These are phyloP conservation scores for Eugnorisma glareosa DNA, from an alignment of 2,888 invertebrate species.

Conservation along the genomic window DNA sequence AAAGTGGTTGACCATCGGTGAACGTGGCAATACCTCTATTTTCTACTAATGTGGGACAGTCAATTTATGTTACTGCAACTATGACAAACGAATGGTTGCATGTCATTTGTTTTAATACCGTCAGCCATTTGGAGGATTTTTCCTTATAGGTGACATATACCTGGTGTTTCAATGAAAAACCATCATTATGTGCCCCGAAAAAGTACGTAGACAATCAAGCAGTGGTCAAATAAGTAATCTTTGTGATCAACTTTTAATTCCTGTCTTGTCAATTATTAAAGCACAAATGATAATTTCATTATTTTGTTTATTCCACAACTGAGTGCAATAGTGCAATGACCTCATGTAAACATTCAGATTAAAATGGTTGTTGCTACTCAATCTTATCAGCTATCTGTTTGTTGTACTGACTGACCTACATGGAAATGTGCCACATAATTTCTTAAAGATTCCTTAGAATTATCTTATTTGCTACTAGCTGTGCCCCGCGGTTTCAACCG, in stretches of 20 bases:
- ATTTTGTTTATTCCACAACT: constrained; percentile 16
- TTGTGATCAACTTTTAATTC: background rate
- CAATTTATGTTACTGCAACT: background rate
- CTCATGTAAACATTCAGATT: constrained; percentile 13
- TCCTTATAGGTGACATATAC: background rate
- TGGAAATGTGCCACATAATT: constrained; percentile 1
- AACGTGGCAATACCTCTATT: background rate
- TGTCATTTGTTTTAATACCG: background rate
- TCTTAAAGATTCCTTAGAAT: background rate
- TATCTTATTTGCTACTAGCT: background rate
- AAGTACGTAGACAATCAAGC: background rate
- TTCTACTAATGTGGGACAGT: background rate
- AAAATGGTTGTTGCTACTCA: constrained; percentile 13
- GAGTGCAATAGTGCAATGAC: constrained; percentile 1
- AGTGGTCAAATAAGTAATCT: background rate
- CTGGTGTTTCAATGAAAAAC: background rate
- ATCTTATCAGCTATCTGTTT: constrained; percentile 38
- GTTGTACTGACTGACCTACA: constrained; percentile 14
- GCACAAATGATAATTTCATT: no score
- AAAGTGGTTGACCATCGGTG: background rate
- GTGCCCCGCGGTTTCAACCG: background rate
- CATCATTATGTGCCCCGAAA: background rate
- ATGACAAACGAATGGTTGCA: background rate
- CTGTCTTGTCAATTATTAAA: background rate
- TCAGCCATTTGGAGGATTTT: background rate